A percentile compares a stretch with the other conserved stretches of the same genome.
Evolutionary conservation across 2,888 invertebrate genomes (phyloP).

Genomic region (Mesorhabditis spiculigera): DNA sequence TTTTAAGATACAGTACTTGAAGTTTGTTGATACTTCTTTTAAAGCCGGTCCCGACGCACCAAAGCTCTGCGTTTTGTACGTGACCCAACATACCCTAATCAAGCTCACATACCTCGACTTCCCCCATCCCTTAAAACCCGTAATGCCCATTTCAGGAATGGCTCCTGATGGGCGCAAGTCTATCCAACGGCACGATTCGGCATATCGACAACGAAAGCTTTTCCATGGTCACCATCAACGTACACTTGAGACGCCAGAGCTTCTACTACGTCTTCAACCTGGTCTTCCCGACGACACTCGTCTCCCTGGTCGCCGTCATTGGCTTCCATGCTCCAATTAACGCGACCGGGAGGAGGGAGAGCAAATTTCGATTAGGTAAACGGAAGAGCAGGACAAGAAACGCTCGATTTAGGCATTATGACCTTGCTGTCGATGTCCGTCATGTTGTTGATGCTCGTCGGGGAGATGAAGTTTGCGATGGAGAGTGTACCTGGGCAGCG

Average conservation of each 20-base stretch:
- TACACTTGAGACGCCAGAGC: conserved; percentile 59
- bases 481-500: conserved; percentile 54
- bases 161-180: conserved; percentile 41
- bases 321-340: conserved; percentile 64
- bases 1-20: no score
- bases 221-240: conserved; percentile 48
- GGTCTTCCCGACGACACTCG: conserved; percentile 63
- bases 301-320: conserved; percentile 63
- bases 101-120: no score
- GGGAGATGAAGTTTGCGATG: conserved; percentile 62
- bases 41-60: no score
- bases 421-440: conserved; percentile 63
- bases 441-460: conserved; percentile 63
- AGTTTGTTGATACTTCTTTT: no score
- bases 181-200: conserved; percentile 46
- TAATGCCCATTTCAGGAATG: conserved; percentile 25
- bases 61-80: background rate
- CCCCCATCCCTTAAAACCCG: no score
- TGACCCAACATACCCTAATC: background rate
- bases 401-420: conserved; percentile 61
- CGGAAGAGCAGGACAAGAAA: background rate
- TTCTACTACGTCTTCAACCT: conserved; percentile 65
- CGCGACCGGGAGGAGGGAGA: conserved; percentile 58
- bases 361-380: conserved; percentile 59
- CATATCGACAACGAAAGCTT: conserved; percentile 51